Conservation (phyloP, 2,888 invertebrate species). For the Ormyrus thymus region DNA sequence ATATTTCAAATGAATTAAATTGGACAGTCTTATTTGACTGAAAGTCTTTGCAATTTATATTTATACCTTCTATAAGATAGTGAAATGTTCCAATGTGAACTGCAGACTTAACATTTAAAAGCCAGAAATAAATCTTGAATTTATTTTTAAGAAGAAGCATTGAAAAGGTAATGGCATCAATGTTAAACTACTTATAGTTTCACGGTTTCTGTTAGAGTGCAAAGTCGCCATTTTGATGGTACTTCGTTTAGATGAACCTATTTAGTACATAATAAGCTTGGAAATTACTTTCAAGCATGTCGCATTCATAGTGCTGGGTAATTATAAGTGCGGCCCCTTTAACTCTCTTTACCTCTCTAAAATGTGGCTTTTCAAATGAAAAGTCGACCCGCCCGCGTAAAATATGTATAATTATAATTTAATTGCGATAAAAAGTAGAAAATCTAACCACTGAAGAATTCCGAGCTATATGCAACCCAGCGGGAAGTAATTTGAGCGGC, state of each 20-base stretch:
- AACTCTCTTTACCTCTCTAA: conserved; percentile 12
- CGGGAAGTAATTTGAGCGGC: neutral
- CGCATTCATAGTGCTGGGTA: conserved; percentile 19
- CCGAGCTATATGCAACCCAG: too few species aligned
- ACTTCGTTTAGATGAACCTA: conserved; percentile 10
- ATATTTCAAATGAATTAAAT: too few species aligned
- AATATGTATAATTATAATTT: conserved; percentile 16
- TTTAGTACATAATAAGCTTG: conserved; percentile 40
- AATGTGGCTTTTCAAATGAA: conserved; percentile 5
- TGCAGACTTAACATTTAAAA: too few species aligned
- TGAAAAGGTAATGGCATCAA: too few species aligned
- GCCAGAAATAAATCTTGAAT: too few species aligned
- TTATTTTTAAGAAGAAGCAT: too few species aligned
- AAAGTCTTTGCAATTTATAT: too few species aligned
- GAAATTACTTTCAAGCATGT: conserved; percentile 39
- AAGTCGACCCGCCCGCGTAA: neutral
- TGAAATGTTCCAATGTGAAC: too few species aligned
- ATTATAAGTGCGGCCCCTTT: conserved; percentile 25
- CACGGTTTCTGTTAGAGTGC: neutral
- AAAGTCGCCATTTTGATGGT: neutral
- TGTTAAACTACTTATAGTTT: neutral
- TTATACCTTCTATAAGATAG: too few species aligned
- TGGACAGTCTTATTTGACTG: too few species aligned
- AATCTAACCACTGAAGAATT: neutral
- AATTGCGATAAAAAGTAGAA: neutral